Percentiles rank a stretch among this genome's conserved stretches.
These are phyloP conservation scores for Athetis lepigone DNA, from an alignment of 2,888 invertebrate species.

Conservation along the genomic window DNA sequence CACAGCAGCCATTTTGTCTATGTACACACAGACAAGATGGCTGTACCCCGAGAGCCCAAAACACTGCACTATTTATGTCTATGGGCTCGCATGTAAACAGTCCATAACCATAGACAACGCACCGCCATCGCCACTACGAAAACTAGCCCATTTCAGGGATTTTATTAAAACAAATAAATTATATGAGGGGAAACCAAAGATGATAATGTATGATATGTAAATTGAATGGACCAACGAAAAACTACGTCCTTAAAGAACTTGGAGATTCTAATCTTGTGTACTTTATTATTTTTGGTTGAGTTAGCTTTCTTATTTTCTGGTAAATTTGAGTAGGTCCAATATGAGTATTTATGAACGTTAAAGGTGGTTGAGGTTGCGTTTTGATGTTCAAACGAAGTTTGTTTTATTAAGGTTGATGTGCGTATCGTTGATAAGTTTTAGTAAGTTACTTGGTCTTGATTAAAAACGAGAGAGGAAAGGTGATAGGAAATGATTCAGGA, in stretches of 20 bases:
- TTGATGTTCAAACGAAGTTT: constrained; percentile 45
- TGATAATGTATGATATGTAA: constrained; percentile 75
- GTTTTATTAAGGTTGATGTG: constrained; percentile 39
- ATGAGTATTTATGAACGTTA: constrained; percentile 47
- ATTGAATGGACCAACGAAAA: constrained; percentile 71
- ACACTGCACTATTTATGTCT: constrained; percentile 62
- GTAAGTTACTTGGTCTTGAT: not conserved
- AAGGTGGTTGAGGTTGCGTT: constrained; percentile 48
- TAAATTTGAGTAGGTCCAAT: constrained; percentile 54
- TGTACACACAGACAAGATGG: too few relatives aligned
- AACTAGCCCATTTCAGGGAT: constrained; percentile 83
- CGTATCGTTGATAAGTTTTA: constrained; percentile 30
- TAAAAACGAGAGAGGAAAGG: not conserved
- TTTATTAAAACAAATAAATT: constrained; percentile 82
- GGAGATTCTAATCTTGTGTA: constrained; percentile 58
- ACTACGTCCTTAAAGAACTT: constrained; percentile 61
- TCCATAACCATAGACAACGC: constrained; percentile 83
- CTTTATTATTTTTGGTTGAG: constrained; percentile 59
- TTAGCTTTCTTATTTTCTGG: constrained; percentile 55
- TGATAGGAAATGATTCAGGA: constrained; percentile 9
- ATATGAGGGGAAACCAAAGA: constrained; percentile 69
- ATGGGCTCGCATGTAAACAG: constrained; percentile 85
- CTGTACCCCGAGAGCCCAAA: constrained; percentile 47
- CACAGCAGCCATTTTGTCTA: constrained; percentile 50
- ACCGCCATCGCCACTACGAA: constrained; percentile 81